These are phyloP conservation scores for Laothoe populi DNA, from an alignment of 2,888 invertebrate species.

Conservation along the genomic window DNA sequence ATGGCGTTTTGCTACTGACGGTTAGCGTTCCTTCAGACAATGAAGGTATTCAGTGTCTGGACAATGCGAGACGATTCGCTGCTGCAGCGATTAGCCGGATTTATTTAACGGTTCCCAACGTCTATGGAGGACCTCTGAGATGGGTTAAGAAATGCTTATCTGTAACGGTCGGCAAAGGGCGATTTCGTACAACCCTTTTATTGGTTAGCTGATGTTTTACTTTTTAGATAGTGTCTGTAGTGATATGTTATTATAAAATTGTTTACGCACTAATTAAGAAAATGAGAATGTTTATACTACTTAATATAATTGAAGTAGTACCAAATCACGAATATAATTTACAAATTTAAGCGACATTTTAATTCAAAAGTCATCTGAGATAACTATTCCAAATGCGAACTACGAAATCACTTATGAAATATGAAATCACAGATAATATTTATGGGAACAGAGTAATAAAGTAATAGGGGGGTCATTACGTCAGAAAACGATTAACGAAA, in stretches of 20 bases:
- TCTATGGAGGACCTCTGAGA: conserved; percentile 44
- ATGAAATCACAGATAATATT: conserved; percentile 21
- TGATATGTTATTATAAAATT: no score
- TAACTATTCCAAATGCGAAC: no score
- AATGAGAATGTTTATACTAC: not conserved
- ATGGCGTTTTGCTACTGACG: conserved; percentile 39
- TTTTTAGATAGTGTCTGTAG: no score
- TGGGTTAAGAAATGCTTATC: conserved; percentile 30
- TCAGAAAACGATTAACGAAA: conserved; percentile 66
- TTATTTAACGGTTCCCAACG: conserved; percentile 74
- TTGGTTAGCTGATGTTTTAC: conserved; percentile 1
- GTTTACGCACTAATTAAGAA: not conserved
- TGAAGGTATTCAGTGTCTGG: conserved; percentile 76
- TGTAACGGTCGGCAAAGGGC: conserved; percentile 33
- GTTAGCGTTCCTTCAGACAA: conserved; percentile 60
- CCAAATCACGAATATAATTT: not conserved
- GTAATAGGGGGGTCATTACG: conserved; percentile 67
- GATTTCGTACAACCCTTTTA: conserved; percentile 31
- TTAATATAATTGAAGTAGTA: no score
- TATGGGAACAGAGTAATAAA: conserved; percentile 33
- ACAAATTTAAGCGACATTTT: not conserved
- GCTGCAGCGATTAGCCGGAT: conserved; percentile 71
- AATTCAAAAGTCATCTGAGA: no score
- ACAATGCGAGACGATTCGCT: conserved; percentile 66
- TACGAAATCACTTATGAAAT: no score